Conservation (phyloP, 1,140 invertebrate species). For the Ceratina japonica region DNA sequence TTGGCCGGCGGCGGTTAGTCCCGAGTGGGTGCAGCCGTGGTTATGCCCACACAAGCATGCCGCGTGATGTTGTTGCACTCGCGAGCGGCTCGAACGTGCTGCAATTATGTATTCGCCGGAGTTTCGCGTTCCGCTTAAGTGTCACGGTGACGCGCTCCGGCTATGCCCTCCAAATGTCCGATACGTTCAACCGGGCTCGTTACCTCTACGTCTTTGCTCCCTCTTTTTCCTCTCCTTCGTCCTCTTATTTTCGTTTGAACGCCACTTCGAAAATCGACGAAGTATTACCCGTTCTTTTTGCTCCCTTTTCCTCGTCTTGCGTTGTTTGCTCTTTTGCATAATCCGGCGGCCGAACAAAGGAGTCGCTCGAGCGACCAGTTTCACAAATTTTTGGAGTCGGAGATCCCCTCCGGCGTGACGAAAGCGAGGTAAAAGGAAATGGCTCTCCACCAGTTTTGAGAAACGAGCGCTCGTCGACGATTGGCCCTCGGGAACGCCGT, state of each 20-base stretch:
- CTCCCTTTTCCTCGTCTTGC: not conserved
- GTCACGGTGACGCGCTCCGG: conserved; percentile 74
- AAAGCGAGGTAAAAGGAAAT: conserved; percentile 1
- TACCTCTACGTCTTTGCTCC: conserved; percentile 56
- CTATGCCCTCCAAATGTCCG: conserved; percentile 74
- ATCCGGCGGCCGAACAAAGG: conserved; percentile 56
- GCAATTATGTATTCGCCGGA: conserved; percentile 70
- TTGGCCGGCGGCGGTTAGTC: conserved; percentile 62
- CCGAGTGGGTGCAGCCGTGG: conserved; percentile 56
- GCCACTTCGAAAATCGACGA: conserved; percentile 40
- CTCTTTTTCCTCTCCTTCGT: not conserved
- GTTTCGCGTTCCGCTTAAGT: conserved; percentile 67
- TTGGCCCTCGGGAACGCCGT: not conserved
- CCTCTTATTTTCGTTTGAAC: not conserved
- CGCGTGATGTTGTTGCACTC: conserved; percentile 60
- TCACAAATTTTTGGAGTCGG: conserved; percentile 46
- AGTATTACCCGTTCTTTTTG: conserved; percentile 21
- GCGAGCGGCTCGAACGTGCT: conserved; percentile 57
- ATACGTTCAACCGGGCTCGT: conserved; percentile 69
- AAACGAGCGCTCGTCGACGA: conserved; percentile 11
- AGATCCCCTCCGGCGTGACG: conserved; percentile 49
- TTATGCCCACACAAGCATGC: conserved; percentile 44
- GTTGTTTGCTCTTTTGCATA: conserved; percentile 49
- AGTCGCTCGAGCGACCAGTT: conserved; percentile 56
- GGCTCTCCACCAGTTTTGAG: conserved; percentile 17